Evolutionary conservation across 1,140 invertebrate genomes (phyloP).

Genomic region (Drosophila melanogaster): DNA sequence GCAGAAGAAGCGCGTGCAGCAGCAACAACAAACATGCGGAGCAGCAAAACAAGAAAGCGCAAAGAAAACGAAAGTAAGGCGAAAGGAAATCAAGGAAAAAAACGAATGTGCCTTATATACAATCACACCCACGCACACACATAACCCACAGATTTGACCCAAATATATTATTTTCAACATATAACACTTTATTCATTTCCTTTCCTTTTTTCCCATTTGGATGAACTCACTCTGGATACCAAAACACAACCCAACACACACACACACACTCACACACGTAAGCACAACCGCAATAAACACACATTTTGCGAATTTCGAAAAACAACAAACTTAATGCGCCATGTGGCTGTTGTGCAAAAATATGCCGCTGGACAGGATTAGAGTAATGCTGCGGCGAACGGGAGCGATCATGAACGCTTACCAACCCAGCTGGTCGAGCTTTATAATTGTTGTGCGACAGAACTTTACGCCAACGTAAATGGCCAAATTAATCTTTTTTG

Average conservation of each 20-base stretch:
- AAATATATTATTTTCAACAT: conserved; percentile 36
- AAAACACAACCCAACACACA: conserved; percentile 33
- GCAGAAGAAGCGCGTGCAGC: conserved; percentile 45
- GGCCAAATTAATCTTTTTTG: conserved; percentile 6
- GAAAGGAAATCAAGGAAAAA: conserved; percentile 29
- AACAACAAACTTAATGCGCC: conserved; percentile 15
- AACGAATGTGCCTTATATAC: conserved; percentile 4
- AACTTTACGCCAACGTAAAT: conserved; percentile 10
- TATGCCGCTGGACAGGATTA: background rate
- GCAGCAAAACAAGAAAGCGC: conserved; percentile 23
- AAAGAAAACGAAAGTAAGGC: conserved; percentile 31
- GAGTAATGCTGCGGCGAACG: too few species aligned
- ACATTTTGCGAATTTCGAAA: conserved; percentile 26
- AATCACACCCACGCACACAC: conserved; percentile 6
- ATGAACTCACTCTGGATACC: conserved; percentile 47
- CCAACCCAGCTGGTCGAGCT: conserved; percentile 8
- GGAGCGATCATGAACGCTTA: background rate
- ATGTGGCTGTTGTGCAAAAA: conserved; percentile 10
- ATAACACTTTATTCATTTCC: conserved; percentile 20
- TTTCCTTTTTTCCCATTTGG: conserved; percentile 4
- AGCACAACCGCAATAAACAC: conserved; percentile 10
- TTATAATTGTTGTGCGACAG: conserved; percentile 11
- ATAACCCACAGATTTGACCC: conserved; percentile 23
- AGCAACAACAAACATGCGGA: conserved; percentile 31
- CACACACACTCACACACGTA: conserved; percentile 2